Evolutionary conservation across 2,113 vertebrate genomes (phyloP), one percentile per base, ranked within the genome.

Genomic region (Dromas ardeola): DNA sequence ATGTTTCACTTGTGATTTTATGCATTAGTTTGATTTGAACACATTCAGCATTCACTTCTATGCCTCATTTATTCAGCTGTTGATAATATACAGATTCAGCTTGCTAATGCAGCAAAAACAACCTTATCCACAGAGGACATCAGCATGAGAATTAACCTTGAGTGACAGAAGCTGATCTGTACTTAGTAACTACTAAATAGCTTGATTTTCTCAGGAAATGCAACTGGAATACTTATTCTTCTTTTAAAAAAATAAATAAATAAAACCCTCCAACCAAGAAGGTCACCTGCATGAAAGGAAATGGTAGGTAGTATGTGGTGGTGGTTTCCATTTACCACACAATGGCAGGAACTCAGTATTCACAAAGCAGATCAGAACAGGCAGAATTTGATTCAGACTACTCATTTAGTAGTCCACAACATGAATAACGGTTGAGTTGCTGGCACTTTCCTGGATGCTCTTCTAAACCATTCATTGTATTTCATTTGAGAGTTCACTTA

Each of bases 61-160:
- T 49, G 81, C 26, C 87, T 95, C 86, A 73, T 96, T 96, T 94
- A 94, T 95, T 95, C 90, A 93, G 71, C 38, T 65, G 88, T 77
- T 93, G 91, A 92, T 95, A 95, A 92, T 62, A 94, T 59, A 94
- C 40, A 92, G 82, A 53, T 71, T n/a, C 47, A 90, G 81, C 43
- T 91, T 95, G 70, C 86, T 91, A 93, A 73, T 77, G 94, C 95
- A 92, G 87, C 69, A 95, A 88, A 94, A 97, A 34, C 40, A 94
- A 85, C 73, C 79, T 97, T 96, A 95, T 96, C 97, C 91, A 90
- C 56, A 47, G 90, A 96, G 86, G 90, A 93, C 88, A 97, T 89
- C 93, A 96, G 95, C 91, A 95, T 80, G 91, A 86, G 91, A 94
- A 97, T 96, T 92, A 95, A 95, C 84, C 78, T 97, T 52, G 96